A percentile compares a stretch with the other conserved stretches of the same genome.
phyloP scores from a whole-genome alignment of 2,797 vertebrate species.

The Ispidina lecontei region DNA sequence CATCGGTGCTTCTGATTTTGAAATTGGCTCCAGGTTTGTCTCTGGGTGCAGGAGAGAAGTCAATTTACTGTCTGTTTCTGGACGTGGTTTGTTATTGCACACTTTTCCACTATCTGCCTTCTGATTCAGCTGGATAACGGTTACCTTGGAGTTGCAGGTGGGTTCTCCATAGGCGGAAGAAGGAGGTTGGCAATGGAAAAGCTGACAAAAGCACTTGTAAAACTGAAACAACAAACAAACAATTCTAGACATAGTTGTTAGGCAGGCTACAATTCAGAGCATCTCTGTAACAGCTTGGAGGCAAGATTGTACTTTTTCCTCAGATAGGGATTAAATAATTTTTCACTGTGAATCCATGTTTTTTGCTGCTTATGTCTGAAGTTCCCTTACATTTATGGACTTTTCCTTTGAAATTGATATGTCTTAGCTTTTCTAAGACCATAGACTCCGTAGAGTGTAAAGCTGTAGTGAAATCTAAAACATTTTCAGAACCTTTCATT shows the following conservation, averaged over 20 bases:
- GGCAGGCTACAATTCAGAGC: background rate
- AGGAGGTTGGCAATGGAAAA: conserved; percentile 79
- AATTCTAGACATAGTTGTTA: background rate
- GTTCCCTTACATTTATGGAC: background rate
- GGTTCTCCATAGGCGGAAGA: conserved; percentile 64
- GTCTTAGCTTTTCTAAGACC: background rate
- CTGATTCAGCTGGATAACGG: conserved; percentile 78
- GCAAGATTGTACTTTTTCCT: background rate
- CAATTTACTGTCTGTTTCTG: conserved; percentile 38
- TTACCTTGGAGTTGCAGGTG: conserved; percentile 79
- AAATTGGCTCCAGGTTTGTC: background rate
- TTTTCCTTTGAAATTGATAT: background rate
- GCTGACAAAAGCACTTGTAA: conserved; percentile 86
- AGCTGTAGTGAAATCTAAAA: background rate
- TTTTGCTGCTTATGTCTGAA: background rate
- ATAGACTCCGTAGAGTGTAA: background rate
- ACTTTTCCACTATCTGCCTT: conserved; percentile 62
- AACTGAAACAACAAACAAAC: conserved; percentile 77
- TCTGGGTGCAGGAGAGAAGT: background rate
- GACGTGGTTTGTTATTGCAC: conserved; percentile 58
- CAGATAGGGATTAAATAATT: background rate
- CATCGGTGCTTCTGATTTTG: background rate
- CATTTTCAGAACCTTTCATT: conserved; percentile 18
- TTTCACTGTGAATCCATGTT: background rate
- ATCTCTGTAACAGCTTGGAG: background rate